These are phyloP conservation scores for Phylloscopus trochilus DNA, from an alignment of 2,113 vertebrate species.

Conservation along the genomic window DNA sequence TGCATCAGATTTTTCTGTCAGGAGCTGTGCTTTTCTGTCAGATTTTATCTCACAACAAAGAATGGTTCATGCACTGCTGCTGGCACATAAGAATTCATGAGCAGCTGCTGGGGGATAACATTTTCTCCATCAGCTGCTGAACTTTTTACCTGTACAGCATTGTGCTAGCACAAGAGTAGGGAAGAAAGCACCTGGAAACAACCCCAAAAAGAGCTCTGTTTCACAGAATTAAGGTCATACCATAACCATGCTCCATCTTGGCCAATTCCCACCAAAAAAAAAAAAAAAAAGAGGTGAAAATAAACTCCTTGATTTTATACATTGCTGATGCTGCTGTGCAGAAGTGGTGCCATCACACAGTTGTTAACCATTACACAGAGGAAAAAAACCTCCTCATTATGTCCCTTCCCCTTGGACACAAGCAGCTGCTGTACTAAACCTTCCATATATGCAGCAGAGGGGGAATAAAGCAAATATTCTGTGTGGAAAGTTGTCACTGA, in stretches of 20 bases:
- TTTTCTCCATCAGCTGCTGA: constrained; percentile 50
- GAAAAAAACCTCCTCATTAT: not conserved
- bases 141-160: constrained; percentile 44
- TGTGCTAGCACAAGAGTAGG: not conserved
- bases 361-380: not conserved
- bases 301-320: not conserved
- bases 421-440: not conserved
- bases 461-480: not conserved
- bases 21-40: constrained; percentile 56
- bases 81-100: constrained; percentile 57
- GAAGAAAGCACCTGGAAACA: not conserved
- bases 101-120: constrained; percentile 46
- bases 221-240: not conserved
- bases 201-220: not conserved
- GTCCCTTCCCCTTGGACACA: not conserved
- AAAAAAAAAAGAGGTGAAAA: not conserved
- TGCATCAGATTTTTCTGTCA: constrained; percentile 62
- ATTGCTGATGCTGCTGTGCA: not conserved
- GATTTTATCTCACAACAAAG: constrained; percentile 62
- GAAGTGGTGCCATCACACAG: not conserved
- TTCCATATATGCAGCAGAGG: not conserved
- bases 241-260: not conserved
- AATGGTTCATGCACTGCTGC: constrained; percentile 57
- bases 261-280: not conserved
- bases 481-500: not conserved